These are phyloP conservation scores for Conger conger DNA, from an alignment of 2,113 vertebrate genomes.

Conservation along the genomic window DNA sequence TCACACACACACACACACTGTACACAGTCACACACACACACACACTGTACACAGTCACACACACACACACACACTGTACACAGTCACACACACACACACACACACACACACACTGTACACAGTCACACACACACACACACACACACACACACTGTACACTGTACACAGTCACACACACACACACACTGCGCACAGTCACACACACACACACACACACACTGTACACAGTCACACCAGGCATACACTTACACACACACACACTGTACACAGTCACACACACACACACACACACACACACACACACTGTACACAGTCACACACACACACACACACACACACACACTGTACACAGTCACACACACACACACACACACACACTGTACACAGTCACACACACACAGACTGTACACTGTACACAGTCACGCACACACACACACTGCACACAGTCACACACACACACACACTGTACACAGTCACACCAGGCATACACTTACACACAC, in stretches of 20 bases:
- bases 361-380: background rate
- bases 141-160: conserved; percentile 9
- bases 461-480: conserved; percentile 26
- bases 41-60: too few relatives aligned
- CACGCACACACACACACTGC: background rate
- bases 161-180: conserved; percentile 13
- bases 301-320: background rate
- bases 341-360: conserved; percentile 19
- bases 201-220: conserved; percentile 13
- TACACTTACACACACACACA: conserved; percentile 5
- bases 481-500: background rate
- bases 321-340: background rate
- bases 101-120: background rate
- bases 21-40: conserved; percentile 8
- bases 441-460: conserved; percentile 26
- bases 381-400: background rate
- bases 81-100: background rate
- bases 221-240: conserved; percentile 14
- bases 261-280: background rate
- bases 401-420: background rate
- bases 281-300: background rate
- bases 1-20: conserved; percentile 1
- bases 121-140: background rate
- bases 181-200: background rate
- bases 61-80: too few relatives aligned